Conservation (phyloP, 1,140 invertebrate genomes). For the Diuraphis noxia region DNA sequence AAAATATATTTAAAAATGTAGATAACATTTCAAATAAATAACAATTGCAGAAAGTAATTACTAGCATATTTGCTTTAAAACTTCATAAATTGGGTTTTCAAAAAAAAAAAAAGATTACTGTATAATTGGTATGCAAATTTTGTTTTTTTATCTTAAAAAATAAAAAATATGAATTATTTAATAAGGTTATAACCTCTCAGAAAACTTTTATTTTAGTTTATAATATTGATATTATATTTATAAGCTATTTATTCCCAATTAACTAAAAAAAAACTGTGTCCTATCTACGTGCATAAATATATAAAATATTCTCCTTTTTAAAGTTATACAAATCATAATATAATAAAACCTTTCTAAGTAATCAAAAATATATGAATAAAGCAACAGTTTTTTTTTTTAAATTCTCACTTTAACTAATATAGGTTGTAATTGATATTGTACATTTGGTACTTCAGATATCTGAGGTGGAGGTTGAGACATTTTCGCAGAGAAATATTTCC, state of each 20-base stretch:
- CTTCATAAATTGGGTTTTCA: neutral
- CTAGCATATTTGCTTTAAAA: neutral
- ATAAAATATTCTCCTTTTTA: neutral
- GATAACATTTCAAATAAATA: too few species aligned
- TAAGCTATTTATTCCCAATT: neutral
- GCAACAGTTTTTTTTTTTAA: neutral
- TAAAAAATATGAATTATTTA: neutral
- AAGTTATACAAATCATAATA: constrained; percentile 6
- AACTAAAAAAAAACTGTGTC: neutral
- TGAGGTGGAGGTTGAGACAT: constrained; percentile 52
- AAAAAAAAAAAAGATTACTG: neutral
- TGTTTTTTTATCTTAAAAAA: neutral
- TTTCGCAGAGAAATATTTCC: constrained; percentile 54
- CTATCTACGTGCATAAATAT: neutral
- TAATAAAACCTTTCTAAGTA: neutral
- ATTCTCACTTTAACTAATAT: constrained; percentile 52
- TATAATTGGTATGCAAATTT: neutral
- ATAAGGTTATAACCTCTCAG: neutral
- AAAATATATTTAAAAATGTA: neutral
- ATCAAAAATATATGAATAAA: neutral
- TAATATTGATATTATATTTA: neutral
- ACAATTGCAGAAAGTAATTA: neutral
- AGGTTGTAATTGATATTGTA: constrained; percentile 53
- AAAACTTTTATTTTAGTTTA: neutral
- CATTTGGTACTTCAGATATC: constrained; percentile 48